Evolutionary conservation across 2,113 vertebrate genomes (phyloP).

Genomic region (Sula dactylatra): DNA sequence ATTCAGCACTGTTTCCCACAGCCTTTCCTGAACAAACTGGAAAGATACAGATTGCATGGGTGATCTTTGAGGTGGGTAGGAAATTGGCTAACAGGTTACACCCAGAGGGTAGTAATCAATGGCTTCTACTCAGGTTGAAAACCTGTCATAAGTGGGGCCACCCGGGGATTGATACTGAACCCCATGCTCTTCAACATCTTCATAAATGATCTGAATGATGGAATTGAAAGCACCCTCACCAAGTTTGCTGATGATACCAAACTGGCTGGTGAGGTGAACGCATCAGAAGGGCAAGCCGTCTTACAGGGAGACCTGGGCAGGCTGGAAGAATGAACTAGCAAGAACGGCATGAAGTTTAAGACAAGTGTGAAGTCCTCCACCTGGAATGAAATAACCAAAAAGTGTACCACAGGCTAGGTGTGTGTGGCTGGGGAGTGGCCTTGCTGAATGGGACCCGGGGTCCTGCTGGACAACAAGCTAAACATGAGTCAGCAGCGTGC

Average conservation of each 20-base stretch:
- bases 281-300: not conserved
- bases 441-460: not conserved
- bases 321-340: not conserved
- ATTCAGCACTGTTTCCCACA: not conserved
- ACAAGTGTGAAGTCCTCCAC: not conserved
- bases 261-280: not conserved
- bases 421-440: not conserved
- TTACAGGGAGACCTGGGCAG: not conserved
- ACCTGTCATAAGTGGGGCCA: not conserved
- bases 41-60: not conserved
- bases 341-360: not conserved
- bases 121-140: not conserved
- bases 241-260: not conserved
- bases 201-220: not conserved
- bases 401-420: accelerated
- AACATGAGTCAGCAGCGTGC: not conserved
- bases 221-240: not conserved
- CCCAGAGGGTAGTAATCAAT: not conserved
- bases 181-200: not conserved
- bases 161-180: not conserved
- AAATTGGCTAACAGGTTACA: not conserved
- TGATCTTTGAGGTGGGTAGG: not conserved
- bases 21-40: not conserved
- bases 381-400: not conserved
- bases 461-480: not conserved